Conservation (phyloP, 2,113 vertebrate species). For the Mobula birostris region DNA sequence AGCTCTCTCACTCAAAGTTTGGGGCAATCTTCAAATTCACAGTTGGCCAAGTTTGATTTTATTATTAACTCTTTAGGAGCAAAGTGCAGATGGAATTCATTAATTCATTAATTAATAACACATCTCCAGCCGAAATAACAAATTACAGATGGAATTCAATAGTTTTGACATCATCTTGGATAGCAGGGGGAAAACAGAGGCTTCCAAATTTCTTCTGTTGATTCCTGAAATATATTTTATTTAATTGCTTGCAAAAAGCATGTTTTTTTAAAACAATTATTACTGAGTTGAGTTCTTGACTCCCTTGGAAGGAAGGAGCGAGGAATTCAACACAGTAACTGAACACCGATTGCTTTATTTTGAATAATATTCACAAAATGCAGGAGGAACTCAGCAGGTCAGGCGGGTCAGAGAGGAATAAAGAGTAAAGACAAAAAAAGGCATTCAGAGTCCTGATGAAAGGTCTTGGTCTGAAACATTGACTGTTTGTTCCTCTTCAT, state of each 20-base stretch:
- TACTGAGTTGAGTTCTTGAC: neutral
- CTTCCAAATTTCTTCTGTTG: neutral
- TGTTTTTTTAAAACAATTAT: neutral
- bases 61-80: slow-evolving; percentile 27
- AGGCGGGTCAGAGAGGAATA: too few relatives aligned
- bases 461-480: too few relatives aligned
- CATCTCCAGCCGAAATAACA: too few relatives aligned
- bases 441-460: too few relatives aligned
- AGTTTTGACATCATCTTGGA: neutral
- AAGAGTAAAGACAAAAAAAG: too few relatives aligned
- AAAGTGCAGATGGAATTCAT: neutral
- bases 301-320: neutral
- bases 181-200: neutral
- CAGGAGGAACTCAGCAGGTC: too few relatives aligned
- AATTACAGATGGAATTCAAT: neutral
- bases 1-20: neutral
- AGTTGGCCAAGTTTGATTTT: neutral
- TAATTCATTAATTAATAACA: neutral
- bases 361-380: too few relatives aligned
- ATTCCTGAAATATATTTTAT: neutral
- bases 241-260: neutral
- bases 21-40: slow-evolving; percentile 10
- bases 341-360: too few relatives aligned
- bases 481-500: too few relatives aligned
- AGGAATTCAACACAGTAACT: too few relatives aligned